Evolutionary conservation across 2,888 invertebrate genomes (phyloP).

Genomic region (Drosophila histrio): DNA sequence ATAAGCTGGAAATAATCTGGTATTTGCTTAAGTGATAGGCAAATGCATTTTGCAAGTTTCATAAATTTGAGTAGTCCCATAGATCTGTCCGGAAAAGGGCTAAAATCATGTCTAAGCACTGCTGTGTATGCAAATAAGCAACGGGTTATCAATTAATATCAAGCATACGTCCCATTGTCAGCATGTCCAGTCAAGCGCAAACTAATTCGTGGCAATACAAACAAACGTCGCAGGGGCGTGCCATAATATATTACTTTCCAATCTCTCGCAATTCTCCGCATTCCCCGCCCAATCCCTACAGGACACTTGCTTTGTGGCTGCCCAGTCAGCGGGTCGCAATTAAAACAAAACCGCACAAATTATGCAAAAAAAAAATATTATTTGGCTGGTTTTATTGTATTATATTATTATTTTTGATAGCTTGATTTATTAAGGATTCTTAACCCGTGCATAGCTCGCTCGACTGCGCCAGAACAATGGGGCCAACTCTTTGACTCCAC

Average conservation of each 20-base stretch:
- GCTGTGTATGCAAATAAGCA: conserved; percentile 71
- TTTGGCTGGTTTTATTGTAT: background rate
- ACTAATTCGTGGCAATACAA: conserved; percentile 66
- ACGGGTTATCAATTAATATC: conserved; percentile 80
- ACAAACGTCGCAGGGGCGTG: conserved; percentile 75
- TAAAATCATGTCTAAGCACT: too few species aligned
- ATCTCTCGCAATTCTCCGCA: conserved; percentile 19
- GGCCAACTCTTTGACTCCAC: conserved; percentile 40
- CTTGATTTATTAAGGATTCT: conserved; percentile 27
- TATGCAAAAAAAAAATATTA: conserved; percentile 34
- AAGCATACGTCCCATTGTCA: conserved; percentile 61
- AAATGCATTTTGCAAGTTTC: too few species aligned
- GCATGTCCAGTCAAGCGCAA: conserved; percentile 53
- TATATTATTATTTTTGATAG: background rate
- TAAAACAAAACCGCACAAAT: conserved; percentile 69
- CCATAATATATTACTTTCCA: conserved; percentile 71
- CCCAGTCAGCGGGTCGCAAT: conserved; percentile 78
- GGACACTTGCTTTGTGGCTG: conserved; percentile 49
- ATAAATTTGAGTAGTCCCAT: too few species aligned
- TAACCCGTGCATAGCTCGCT: conserved; percentile 69
- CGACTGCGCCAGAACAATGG: conserved; percentile 69
- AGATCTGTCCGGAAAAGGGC: too few species aligned
- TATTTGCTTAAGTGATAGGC: too few species aligned
- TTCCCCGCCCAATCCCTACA: background rate
- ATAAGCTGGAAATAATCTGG: too few species aligned